Conservation (phyloP, 2,113 vertebrate species). For the Xiphorhynchus elegans region DNA sequence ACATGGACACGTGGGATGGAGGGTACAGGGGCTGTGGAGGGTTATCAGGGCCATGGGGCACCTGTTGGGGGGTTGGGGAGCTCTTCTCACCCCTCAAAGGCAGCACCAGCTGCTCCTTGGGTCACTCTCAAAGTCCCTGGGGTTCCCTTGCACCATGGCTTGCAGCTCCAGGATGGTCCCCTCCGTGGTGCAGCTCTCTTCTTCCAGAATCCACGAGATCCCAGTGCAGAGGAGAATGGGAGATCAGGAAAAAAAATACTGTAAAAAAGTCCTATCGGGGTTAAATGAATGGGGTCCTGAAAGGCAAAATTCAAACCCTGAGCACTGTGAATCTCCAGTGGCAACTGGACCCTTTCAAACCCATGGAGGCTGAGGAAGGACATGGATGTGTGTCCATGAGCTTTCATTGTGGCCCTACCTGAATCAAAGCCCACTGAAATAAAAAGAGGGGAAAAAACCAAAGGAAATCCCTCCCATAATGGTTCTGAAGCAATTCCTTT, state of each 20-base stretch:
- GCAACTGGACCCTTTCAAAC: not conserved
- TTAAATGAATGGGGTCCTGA: not conserved
- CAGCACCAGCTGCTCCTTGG: not conserved
- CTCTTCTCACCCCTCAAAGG: not conserved
- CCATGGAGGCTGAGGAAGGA: not conserved
- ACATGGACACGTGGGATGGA: accelerated
- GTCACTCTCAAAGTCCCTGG: not conserved
- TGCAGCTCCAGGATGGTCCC: not conserved
- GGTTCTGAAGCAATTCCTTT: not conserved
- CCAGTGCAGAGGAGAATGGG: not conserved
- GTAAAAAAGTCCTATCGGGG: not conserved
- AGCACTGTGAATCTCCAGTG: not conserved
- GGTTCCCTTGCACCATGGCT: not conserved
- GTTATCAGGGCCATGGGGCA: not conserved
- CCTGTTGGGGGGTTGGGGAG: not conserved
- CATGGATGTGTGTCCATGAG: accelerated
- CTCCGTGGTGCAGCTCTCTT: accelerated
- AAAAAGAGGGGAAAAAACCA: not conserved
- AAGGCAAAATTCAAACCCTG: not conserved
- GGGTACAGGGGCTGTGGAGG: accelerated
- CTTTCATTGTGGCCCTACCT: not conserved
- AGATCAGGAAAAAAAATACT: not conserved
- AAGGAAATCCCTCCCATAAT: not conserved
- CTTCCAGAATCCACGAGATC: not conserved
- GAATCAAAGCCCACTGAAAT: not conserved